Evolutionary conservation across 1,140 invertebrate species (phyloP).

Genomic region (Zaprionus africanus): DNA sequence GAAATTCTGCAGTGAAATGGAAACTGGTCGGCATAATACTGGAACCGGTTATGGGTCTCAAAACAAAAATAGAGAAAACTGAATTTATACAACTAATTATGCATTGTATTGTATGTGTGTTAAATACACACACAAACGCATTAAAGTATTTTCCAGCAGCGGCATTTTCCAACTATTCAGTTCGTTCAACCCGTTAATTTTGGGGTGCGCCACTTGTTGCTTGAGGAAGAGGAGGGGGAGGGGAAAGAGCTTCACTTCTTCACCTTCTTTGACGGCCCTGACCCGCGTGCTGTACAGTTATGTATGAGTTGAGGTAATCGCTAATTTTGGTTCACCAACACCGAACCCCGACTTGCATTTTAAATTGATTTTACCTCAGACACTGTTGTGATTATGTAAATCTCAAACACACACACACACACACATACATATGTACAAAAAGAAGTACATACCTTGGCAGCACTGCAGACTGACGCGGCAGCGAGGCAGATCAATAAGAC

Average conservation of each 20-base stretch:
- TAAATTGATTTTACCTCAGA: constrained; percentile 23
- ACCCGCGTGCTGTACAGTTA: constrained; percentile 4
- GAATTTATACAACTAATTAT: constrained; percentile 43
- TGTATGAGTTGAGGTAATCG: constrained; percentile 7
- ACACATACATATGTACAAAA: too few relatives aligned
- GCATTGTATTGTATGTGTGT: not conserved
- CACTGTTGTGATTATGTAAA: constrained; percentile 33
- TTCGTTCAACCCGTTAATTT: constrained; percentile 65
- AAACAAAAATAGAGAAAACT: constrained; percentile 67
- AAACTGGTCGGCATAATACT: constrained; percentile 59
- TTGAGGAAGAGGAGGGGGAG: constrained; percentile 5
- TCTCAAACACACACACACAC: not conserved
- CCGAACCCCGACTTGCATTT: constrained; percentile 9
- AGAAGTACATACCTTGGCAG: constrained; percentile 71
- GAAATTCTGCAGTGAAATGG: constrained; percentile 54
- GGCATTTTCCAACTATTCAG: constrained; percentile 61
- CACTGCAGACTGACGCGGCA: constrained; percentile 56
- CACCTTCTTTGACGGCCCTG: constrained; percentile 26
- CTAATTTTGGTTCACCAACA: not conserved
- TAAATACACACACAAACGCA: constrained; percentile 3
- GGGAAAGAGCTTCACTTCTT: not conserved
- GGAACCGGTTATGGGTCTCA: constrained; percentile 57
- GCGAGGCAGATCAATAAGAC: constrained; percentile 68
- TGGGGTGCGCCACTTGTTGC: constrained; percentile 70
- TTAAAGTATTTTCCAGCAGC: constrained; percentile 55